Percentiles rank a stretch among this genome's conserved stretches.
phyloP scores from a whole-genome alignment of 2,113 vertebrate genomes.

The Corythornis cristatus region DNA sequence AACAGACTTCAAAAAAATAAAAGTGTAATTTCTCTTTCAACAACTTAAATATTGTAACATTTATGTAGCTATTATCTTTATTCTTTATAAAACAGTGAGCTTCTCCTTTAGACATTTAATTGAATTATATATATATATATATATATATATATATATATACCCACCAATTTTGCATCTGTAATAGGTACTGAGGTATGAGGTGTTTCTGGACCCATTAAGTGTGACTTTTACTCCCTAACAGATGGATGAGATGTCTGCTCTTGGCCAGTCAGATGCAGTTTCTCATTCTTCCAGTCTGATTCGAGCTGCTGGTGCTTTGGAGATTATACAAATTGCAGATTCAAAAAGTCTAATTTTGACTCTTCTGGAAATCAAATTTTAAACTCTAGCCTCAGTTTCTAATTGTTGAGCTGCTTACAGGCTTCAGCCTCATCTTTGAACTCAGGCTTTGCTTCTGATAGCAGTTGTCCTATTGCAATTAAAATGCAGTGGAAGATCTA shows the following conservation, averaged over 20 bases:
- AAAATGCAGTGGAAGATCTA: background rate
- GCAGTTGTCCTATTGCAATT: background rate
- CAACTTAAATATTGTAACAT: constrained; percentile 33
- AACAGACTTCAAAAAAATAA: constrained; percentile 46
- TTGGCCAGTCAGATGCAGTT: background rate
- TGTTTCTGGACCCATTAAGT: background rate
- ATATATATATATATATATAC: no score
- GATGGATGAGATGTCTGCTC: background rate
- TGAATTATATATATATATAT: background rate
- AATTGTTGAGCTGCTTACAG: background rate
- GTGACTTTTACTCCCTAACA: constrained; percentile 1
- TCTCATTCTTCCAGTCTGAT: background rate
- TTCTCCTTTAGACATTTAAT: background rate
- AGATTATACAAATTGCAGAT: background rate
- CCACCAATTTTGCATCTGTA: background rate
- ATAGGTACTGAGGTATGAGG: background rate
- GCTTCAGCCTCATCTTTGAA: background rate
- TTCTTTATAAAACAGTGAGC: background rate
- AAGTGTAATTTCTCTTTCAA: constrained; percentile 44
- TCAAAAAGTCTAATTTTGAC: background rate
- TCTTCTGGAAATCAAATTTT: background rate
- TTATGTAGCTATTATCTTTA: constrained; percentile 37
- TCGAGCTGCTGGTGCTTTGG: background rate
- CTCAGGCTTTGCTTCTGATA: background rate
- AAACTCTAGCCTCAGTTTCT: background rate